phyloP scores from a whole-genome alignment of 2,797 vertebrate genomes.

The Pseudocheirus occidentalis region DNA sequence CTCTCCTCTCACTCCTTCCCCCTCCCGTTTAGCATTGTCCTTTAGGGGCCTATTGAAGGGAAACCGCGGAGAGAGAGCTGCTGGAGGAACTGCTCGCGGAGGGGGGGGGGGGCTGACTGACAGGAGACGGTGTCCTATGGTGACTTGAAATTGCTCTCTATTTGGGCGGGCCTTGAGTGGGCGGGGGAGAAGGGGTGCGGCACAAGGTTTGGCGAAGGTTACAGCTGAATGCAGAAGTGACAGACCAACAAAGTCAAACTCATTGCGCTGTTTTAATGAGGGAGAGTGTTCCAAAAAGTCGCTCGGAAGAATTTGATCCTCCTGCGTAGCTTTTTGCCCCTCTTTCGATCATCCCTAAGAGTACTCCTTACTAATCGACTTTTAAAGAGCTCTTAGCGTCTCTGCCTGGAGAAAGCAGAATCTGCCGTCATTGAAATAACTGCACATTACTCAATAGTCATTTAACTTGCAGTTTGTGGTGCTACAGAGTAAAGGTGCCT shows the following conservation, averaged over 20 bases:
- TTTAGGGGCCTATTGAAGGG: conserved; percentile 74
- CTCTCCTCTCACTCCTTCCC: not conserved
- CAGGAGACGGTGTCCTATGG: conserved; percentile 77
- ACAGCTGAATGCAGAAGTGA: conserved; percentile 74
- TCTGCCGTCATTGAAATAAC: not conserved
- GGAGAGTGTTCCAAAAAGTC: not conserved
- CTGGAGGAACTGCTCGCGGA: conserved; percentile 32
- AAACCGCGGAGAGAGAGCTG: conserved; percentile 44
- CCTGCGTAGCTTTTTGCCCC: not conserved
- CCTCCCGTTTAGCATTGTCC: conserved; percentile 77
- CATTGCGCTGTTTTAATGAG: not conserved
- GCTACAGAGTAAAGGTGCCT: not conserved
- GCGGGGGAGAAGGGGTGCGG: conserved; percentile 1
- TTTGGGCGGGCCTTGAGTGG: conserved; percentile 61
- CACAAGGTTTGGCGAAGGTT: conserved; percentile 82
- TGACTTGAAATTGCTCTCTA: conserved; percentile 25
- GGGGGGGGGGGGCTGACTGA: conserved; percentile 53
- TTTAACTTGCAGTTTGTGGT: not conserved
- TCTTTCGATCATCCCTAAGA: not conserved
- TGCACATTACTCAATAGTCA: not conserved
- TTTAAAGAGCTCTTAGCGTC: not conserved
- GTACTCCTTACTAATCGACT: not conserved
- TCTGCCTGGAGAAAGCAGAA: not conserved
- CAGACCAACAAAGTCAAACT: conserved; percentile 37
- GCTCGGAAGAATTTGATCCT: no score